Evolutionary conservation across 2,797 vertebrate species (phyloP).

Genomic region (Ctenopoma kingsleyae): DNA sequence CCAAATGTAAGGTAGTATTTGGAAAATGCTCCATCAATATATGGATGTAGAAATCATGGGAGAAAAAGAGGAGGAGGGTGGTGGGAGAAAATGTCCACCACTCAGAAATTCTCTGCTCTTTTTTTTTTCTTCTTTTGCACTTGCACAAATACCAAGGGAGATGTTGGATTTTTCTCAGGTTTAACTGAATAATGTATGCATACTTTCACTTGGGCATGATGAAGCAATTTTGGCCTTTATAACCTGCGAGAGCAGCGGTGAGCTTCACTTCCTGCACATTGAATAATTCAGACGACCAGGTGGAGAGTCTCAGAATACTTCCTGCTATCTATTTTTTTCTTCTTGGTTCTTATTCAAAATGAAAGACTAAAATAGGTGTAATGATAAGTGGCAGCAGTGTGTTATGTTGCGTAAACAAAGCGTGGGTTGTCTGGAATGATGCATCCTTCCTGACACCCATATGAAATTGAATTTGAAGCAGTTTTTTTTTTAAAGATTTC

Average conservation of each 20-base stretch:
- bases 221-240: conserved; percentile 97
- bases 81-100: conserved; percentile 75
- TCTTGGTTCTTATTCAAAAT: conserved; percentile 32
- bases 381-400: conserved; percentile 1
- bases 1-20: conserved; percentile 32
- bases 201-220: conserved; percentile 95
- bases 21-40: conserved; percentile 44
- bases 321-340: conserved; percentile 29
- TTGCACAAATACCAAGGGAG: conserved; percentile 87
- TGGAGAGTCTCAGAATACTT: conserved; percentile 88
- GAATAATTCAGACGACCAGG: conserved; percentile 96
- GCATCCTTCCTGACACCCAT: conserved; percentile 12
- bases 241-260: conserved; percentile 83
- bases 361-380: conserved; percentile 52
- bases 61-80: conserved; percentile 19
- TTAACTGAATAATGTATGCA: conserved; percentile 97
- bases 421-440: not conserved
- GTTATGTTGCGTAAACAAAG: conserved; percentile 43
- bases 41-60: conserved; percentile 36
- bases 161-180: conserved; percentile 91
- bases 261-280: conserved; percentile 90
- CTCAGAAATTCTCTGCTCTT: conserved; percentile 83
- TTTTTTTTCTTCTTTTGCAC: conserved; percentile 51
- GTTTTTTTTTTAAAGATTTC: conserved; percentile 14
- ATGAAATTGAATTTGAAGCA: not conserved